These are phyloP conservation scores for Idaea straminata DNA, from an alignment of 2,888 invertebrate genomes.

Conservation along the genomic window DNA sequence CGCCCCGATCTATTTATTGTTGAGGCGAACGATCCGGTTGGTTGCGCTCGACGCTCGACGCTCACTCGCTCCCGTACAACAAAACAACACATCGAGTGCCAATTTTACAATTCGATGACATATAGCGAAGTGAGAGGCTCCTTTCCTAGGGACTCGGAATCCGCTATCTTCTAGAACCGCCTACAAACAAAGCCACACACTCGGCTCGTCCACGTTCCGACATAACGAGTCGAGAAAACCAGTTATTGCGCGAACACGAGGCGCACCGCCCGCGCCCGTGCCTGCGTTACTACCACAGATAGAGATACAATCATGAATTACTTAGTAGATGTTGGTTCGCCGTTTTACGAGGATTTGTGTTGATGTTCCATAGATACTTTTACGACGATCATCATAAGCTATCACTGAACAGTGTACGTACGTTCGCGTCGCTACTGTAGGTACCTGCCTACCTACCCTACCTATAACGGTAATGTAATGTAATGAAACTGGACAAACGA, in stretches of 20 bases:
- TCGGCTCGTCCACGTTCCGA: not conserved
- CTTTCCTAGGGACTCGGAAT: not conserved
- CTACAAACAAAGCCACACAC: not conserved
- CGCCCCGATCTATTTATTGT: conserved; percentile 8
- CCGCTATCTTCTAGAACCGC: not conserved
- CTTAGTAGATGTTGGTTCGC: not conserved
- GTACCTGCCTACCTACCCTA: too few relatives aligned
- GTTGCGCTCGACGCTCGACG: conserved; percentile 31
- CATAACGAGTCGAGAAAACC: not conserved
- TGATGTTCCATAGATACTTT: too few relatives aligned
- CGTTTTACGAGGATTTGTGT: not conserved
- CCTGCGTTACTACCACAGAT: too few relatives aligned
- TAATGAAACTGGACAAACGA: not conserved
- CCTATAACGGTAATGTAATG: not conserved
- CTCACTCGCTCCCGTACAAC: conserved; percentile 12
- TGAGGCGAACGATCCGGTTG: conserved; percentile 17
- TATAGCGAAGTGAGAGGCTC: not conserved
- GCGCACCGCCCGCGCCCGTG: not conserved
- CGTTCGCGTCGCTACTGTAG: too few relatives aligned
- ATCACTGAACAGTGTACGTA: too few relatives aligned
- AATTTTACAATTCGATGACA: not conserved
- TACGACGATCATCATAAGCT: too few relatives aligned
- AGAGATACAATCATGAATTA: not conserved
- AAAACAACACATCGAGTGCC: conserved; percentile 3
- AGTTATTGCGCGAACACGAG: conserved; percentile 2